phyloP scores from a whole-genome alignment of 53 echinoderm and acorn worm species.

The Zoroaster sp. region DNA sequence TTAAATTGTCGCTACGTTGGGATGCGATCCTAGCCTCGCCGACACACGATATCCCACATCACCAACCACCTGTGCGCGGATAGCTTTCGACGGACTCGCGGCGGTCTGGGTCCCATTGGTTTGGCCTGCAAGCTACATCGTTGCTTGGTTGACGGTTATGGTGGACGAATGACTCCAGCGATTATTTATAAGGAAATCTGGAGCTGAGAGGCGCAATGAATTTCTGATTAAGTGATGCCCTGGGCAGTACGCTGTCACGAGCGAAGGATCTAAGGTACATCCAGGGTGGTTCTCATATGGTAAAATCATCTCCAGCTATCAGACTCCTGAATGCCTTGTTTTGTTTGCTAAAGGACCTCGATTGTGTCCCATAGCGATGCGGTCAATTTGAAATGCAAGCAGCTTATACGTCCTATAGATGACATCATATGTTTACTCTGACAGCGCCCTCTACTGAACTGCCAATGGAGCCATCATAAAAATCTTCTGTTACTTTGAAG shows the following conservation, averaged over 20 bases:
- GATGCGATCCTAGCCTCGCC: not conserved
- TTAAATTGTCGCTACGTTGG: slow-evolving; percentile 1
- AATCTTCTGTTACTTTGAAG: no score
- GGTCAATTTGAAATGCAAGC: no score
- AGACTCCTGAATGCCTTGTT: not conserved
- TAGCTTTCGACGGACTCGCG: not conserved
- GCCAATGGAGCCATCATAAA: no score
- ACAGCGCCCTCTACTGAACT: no score
- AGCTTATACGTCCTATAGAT: no score
- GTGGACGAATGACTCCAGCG: slow-evolving; percentile 3
- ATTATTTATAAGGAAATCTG: slow-evolving; percentile 46
- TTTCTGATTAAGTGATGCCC: slow-evolving; percentile 36
- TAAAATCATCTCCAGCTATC: not conserved
- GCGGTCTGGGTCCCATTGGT: not conserved
- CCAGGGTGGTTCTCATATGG: not conserved
- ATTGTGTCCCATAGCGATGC: not conserved
- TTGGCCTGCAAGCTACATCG: slow-evolving; percentile 7
- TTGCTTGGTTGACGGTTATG: not conserved
- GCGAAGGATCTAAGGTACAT: not conserved
- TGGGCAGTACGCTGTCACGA: not conserved
- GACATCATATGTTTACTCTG: no score
- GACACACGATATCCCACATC: not conserved
- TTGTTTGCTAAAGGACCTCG: not conserved
- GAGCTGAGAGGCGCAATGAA: slow-evolving; percentile 37
- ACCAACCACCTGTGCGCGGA: not conserved